phyloP scores from a whole-genome alignment of 1,140 invertebrate genomes.

The Hesperophylax magnus region DNA sequence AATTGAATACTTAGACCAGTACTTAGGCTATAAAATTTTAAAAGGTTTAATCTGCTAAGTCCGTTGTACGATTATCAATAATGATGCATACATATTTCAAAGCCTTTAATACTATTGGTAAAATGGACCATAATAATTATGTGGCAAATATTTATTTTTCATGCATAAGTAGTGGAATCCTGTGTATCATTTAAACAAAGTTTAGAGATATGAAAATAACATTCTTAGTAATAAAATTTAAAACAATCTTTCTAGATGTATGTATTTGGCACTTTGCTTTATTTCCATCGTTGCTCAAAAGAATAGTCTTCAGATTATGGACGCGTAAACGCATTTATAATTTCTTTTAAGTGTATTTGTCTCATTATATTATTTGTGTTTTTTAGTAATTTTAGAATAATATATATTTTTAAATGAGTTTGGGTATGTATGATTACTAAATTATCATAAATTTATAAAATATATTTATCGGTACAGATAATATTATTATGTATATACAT shows the following conservation, averaged over 20 bases:
- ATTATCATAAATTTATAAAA: conserved; percentile 23
- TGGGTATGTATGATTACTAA: neutral
- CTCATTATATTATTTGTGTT: neutral
- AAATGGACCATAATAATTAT: too few species aligned
- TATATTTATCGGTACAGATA: conserved; percentile 10
- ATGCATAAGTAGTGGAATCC: too few species aligned
- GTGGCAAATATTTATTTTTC: too few species aligned
- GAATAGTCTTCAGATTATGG: conserved; percentile 34
- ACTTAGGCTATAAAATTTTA: too few species aligned
- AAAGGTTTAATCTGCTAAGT: too few species aligned
- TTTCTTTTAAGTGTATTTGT: neutral
- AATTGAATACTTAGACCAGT: too few species aligned
- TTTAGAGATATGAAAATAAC: too few species aligned
- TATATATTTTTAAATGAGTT: neutral
- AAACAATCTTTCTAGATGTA: neutral
- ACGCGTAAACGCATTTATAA: neutral
- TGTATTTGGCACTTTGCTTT: neutral
- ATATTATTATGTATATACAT: neutral
- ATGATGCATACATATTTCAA: too few species aligned
- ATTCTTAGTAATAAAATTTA: neutral
- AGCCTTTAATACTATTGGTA: too few species aligned
- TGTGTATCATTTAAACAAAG: too few species aligned
- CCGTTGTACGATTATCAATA: too few species aligned
- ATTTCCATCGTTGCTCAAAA: conserved; percentile 12
- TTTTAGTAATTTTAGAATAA: neutral